Percentiles rank a stretch among this genome's conserved stretches.
phyloP scores from a whole-genome alignment of 2,888 invertebrate species.

The Ceraclea dissimilis region DNA sequence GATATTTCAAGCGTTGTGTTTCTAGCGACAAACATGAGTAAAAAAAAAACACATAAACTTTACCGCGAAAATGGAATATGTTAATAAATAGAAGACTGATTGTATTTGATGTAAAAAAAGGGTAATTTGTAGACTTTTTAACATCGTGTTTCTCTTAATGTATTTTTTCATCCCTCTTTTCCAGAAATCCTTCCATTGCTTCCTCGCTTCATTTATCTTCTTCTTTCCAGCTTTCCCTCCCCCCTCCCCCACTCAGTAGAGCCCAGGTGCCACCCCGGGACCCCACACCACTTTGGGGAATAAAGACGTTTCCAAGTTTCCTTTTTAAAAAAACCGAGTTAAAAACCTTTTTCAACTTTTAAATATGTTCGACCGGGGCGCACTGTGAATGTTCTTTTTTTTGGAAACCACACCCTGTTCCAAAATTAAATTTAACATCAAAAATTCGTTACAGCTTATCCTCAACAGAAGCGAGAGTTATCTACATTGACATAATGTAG shows the following conservation, averaged over 20 bases:
- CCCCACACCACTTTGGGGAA: conserved; percentile 1
- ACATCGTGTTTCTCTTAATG: not conserved
- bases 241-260: too few species aligned
- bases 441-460: too few species aligned
- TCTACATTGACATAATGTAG: too few species aligned
- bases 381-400: not conserved
- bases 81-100: too few species aligned
- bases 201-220: not conserved
- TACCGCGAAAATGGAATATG: too few species aligned
- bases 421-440: not conserved
- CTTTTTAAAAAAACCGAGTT: conserved; percentile 22
- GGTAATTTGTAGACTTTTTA: not conserved
- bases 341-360: conserved; percentile 26
- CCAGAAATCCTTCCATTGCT: not conserved
- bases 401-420: not conserved
- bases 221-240: conserved; percentile 8
- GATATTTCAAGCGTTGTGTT: too few species aligned
- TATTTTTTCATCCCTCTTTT: not conserved
- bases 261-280: too few species aligned
- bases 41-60: too few species aligned
- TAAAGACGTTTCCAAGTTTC: conserved; percentile 6
- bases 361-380: conserved; percentile 23
- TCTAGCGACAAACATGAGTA: too few species aligned
- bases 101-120: too few species aligned
- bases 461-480: too few species aligned